Evolutionary conservation across 2,113 vertebrate genomes (phyloP).

Genomic region (Saguinus imperator): DNA sequence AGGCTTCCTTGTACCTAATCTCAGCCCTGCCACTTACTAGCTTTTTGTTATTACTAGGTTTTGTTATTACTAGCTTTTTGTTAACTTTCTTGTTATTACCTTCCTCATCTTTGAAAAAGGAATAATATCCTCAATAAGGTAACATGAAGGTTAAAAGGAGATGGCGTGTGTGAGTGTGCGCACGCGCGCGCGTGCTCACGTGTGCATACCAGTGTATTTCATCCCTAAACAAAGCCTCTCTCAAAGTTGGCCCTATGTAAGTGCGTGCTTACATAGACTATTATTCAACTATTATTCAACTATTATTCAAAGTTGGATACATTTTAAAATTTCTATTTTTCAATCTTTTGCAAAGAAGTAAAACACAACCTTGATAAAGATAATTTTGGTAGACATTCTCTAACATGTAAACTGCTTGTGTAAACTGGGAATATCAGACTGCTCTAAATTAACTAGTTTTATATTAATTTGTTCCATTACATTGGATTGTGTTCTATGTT

Average conservation of each 20-base stretch:
- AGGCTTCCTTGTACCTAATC: neutral
- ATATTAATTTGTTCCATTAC: neutral
- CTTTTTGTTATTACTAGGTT: neutral
- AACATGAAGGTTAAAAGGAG: neutral
- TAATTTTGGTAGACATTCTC: neutral
- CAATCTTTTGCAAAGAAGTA: neutral
- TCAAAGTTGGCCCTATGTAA: neutral
- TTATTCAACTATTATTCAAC: too few species aligned
- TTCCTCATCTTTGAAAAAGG: slow-evolving; percentile 9
- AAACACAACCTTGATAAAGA: neutral
- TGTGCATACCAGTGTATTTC: neutral
- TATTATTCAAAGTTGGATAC: neutral
- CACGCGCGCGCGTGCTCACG: fast-evolving
- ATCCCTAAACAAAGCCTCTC: neutral
- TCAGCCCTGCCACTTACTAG: neutral
- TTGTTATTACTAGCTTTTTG: neutral
- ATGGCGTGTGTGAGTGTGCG: neutral
- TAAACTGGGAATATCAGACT: neutral
- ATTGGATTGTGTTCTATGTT: neutral
- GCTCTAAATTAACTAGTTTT: neutral
- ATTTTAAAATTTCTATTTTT: slow-evolving; percentile 2
- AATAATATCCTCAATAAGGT: neutral
- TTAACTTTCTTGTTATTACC: neutral
- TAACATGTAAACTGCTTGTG: neutral
- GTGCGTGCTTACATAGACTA: fast-evolving